These are phyloP conservation scores for Lycophotia porphyrea DNA, from an alignment of 2,888 invertebrate species.

Conservation along the genomic window DNA sequence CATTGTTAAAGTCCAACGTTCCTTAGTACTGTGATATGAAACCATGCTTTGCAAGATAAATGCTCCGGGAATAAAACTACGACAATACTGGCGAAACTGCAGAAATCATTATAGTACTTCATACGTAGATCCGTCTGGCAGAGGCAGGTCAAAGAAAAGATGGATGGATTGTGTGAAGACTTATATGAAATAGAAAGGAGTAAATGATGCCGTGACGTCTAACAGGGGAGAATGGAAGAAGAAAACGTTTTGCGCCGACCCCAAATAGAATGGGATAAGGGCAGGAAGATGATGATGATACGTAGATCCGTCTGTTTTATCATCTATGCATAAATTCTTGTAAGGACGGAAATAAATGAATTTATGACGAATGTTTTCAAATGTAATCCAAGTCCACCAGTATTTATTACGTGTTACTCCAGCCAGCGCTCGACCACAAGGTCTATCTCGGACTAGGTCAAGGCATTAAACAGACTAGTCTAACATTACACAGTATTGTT, in stretches of 20 bases:
- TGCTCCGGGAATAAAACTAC: neutral
- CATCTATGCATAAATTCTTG: neutral
- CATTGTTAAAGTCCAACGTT: neutral
- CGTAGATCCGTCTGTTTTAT: neutral
- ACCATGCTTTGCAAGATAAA: neutral
- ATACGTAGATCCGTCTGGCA: too few species aligned
- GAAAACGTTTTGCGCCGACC: too few species aligned
- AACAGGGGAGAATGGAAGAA: too few species aligned
- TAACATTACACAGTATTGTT: slow-evolving; percentile 56
- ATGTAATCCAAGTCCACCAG: slow-evolving; percentile 31
- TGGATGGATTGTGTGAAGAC: too few species aligned
- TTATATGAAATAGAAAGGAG: too few species aligned
- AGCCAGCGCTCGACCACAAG: slow-evolving; percentile 56
- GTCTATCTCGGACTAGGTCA: slow-evolving; percentile 49
- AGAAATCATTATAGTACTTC: too few species aligned
- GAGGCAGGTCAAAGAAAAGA: too few species aligned
- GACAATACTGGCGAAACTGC: neutral
- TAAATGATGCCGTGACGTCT: too few species aligned
- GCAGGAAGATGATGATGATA: too few species aligned
- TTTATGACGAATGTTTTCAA: slow-evolving; percentile 23
- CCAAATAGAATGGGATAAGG: too few species aligned
- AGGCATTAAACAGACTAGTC: slow-evolving; percentile 44
- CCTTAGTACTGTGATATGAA: neutral
- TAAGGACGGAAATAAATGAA: slow-evolving; percentile 24
- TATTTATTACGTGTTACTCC: slow-evolving; percentile 51